Evolutionary conservation across 2,888 invertebrate species (phyloP).

Genomic region (Brachycybe producta): DNA sequence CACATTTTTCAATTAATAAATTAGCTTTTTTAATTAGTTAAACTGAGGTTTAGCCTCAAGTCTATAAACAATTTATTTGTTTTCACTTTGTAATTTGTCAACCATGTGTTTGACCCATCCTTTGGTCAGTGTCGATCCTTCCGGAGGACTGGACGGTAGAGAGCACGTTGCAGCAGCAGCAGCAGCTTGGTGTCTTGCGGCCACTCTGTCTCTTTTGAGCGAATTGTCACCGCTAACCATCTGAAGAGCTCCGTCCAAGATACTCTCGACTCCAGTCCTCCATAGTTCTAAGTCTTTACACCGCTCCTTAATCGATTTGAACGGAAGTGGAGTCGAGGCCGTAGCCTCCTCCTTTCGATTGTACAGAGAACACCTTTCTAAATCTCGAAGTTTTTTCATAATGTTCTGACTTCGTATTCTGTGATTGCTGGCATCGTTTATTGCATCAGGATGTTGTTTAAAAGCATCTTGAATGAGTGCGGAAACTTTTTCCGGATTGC

Average conservation of each 20-base stretch:
- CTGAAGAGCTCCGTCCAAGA: constrained; percentile 12
- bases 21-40: not conserved
- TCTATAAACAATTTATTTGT: not conserved
- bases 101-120: constrained; percentile 64
- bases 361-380: constrained; percentile 30
- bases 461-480: too few relatives aligned
- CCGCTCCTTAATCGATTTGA: constrained; percentile 31
- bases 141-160: constrained; percentile 4
- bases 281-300: constrained; percentile 32
- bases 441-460: not conserved
- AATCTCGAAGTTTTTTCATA: constrained; percentile 29
- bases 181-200: constrained; percentile 34
- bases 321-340: constrained; percentile 26
- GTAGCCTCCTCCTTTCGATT: constrained; percentile 26
- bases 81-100: constrained; percentile 47
- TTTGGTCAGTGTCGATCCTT: constrained; percentile 29
- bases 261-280: constrained; percentile 19
- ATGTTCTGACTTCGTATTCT: constrained; percentile 27
- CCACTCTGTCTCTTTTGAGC: not conserved
- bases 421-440: not conserved
- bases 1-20: too few relatives aligned
- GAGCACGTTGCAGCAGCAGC: constrained; percentile 29
- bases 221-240: constrained; percentile 25
- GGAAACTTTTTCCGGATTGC: not conserved
- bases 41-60: not conserved